Conservation (phyloP, 2,797 vertebrate genomes). For the Numenius phaeopus region DNA sequence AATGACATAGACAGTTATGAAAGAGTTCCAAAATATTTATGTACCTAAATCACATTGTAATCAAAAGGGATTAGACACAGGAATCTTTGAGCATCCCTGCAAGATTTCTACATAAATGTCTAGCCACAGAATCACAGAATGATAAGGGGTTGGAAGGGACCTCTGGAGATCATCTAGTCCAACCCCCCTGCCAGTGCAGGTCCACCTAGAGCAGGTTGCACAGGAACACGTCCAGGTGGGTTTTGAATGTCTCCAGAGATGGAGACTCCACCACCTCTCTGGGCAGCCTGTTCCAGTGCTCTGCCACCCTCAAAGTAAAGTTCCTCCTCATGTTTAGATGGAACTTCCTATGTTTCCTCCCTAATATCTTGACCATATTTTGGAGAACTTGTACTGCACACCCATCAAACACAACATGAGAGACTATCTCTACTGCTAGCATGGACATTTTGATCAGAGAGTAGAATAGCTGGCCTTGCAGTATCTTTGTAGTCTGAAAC, state of each 20-base stretch:
- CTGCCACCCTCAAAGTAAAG: no score
- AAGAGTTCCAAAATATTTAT: not conserved
- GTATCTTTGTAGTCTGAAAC: not conserved
- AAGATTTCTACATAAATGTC: not conserved
- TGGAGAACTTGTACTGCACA: not conserved
- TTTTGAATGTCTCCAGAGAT: no score
- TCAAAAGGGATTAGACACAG: not conserved
- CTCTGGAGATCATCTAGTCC: no score
- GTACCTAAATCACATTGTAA: not conserved
- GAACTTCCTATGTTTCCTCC: not conserved
- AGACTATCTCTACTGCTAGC: not conserved
- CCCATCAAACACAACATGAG: not conserved
- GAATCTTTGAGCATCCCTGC: not conserved
- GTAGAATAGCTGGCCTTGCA: not conserved
- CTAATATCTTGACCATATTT: not conserved
- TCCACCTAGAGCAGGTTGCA: no score
- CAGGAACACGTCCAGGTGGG: no score
- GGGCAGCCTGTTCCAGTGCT: no score
- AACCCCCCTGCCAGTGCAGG: no score
- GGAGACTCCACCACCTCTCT: no score
- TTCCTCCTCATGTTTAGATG: no score
- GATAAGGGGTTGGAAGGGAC: no score
- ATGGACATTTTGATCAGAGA: not conserved
- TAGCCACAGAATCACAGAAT: not conserved
- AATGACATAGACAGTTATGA: not conserved